phyloP scores from a whole-genome alignment of 2,113 vertebrate genomes.

The Cyanistes caeruleus region DNA sequence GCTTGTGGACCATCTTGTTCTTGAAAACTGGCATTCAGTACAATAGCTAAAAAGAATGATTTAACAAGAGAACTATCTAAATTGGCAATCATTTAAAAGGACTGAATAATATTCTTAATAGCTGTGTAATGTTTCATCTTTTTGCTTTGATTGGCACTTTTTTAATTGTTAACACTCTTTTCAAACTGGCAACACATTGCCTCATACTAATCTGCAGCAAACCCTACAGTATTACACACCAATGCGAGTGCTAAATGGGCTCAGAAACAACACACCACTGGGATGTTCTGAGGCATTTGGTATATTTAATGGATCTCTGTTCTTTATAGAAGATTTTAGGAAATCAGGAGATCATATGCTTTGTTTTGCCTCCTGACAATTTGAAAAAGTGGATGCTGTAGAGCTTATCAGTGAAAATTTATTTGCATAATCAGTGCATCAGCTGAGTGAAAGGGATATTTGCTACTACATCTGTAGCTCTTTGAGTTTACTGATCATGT shows the following conservation, averaged over 20 bases:
- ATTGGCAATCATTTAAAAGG: slow-evolving; percentile 51
- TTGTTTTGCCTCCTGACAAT: not conserved
- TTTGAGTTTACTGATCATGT: not conserved
- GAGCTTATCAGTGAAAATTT: not conserved
- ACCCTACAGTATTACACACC: not conserved
- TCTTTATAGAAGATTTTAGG: not conserved
- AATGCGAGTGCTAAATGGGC: accelerated
- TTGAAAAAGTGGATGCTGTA: not conserved
- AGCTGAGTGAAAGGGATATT: not conserved
- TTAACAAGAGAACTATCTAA: slow-evolving; percentile 35
- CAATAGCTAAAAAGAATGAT: not conserved
- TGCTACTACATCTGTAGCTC: not conserved
- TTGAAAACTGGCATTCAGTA: slow-evolving; percentile 1
- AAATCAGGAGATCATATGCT: not conserved
- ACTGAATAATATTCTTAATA: slow-evolving; percentile 44
- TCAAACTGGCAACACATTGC: slow-evolving; percentile 53
- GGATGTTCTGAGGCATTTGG: not conserved
- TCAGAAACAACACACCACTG: not conserved
- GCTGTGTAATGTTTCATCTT: slow-evolving; percentile 40
- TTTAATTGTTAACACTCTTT: slow-evolving; percentile 63
- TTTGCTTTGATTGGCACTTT: slow-evolving; percentile 45
- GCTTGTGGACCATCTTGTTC: not conserved
- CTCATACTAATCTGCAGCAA: slow-evolving; percentile 45
- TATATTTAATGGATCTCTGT: not conserved
- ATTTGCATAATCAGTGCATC: not conserved